Conservation (phyloP, 1,140 invertebrate genomes). For the Thaumatotibia leucotreta region DNA sequence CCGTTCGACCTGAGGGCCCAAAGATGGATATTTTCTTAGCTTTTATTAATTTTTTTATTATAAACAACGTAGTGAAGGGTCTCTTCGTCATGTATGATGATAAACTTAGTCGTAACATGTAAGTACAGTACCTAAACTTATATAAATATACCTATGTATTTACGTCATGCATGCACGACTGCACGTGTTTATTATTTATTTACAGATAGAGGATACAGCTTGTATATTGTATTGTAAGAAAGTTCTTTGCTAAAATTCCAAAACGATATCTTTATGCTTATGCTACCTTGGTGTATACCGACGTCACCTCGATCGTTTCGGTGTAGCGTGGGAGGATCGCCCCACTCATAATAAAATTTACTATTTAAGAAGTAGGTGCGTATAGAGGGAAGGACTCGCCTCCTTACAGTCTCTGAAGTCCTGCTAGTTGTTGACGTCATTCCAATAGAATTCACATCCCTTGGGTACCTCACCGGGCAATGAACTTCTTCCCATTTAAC, state of each 20-base stretch:
- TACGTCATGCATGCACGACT: background rate
- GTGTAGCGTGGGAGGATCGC: slow-evolving; percentile 25
- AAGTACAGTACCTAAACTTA: too few relatives aligned
- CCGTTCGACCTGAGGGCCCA: slow-evolving; percentile 40
- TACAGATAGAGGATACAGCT: background rate
- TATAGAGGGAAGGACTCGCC: slow-evolving; percentile 38
- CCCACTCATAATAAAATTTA: slow-evolving; percentile 6
- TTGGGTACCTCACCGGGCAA: slow-evolving; percentile 55
- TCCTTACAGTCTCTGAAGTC: slow-evolving; percentile 48
- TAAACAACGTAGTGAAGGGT: background rate
- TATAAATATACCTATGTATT: background rate
- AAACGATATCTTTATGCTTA: slow-evolving; percentile 11
- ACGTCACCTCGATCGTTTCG: slow-evolving; percentile 33
- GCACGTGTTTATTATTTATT: background rate
- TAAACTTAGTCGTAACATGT: too few relatives aligned
- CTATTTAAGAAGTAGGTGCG: slow-evolving; percentile 1
- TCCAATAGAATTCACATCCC: slow-evolving; percentile 68
- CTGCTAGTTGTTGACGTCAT: slow-evolving; percentile 76
- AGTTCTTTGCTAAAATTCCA: background rate
- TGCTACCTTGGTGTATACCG: slow-evolving; percentile 23
- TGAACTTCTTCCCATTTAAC: slow-evolving; percentile 19
- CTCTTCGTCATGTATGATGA: too few relatives aligned
- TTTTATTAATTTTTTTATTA: background rate
- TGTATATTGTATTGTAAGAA: background rate
- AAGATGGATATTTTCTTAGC: background rate